Evolutionary conservation across 2,797 vertebrate genomes (phyloP).

Genomic region (Macroramphosus scolopax): DNA sequence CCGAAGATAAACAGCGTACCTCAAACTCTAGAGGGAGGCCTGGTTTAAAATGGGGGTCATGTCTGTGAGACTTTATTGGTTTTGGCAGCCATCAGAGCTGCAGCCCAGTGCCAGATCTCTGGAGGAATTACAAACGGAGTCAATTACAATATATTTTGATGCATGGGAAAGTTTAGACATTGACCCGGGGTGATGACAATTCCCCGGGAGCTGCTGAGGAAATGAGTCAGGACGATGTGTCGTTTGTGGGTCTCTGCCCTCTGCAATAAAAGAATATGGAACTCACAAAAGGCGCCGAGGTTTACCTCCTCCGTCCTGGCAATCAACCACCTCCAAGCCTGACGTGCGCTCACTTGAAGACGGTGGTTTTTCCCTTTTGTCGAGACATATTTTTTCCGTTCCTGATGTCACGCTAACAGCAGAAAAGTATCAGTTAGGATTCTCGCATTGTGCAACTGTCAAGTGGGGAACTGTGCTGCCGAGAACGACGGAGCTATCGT

Average conservation of each 20-base stretch:
- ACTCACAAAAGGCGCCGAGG: conserved; percentile 31
- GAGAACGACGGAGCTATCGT: conserved; percentile 23
- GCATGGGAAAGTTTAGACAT: conserved; percentile 76
- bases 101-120: conserved; percentile 67
- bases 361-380: conserved; percentile 40
- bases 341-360: conserved; percentile 39
- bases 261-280: conserved; percentile 50
- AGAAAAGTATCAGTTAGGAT: too few species aligned
- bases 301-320: conserved; percentile 43
- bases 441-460: not conserved
- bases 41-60: conserved; percentile 68
- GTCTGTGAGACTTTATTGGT: conserved; percentile 74
- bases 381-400: conserved; percentile 22
- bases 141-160: conserved; percentile 79
- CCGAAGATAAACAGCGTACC: conserved; percentile 28
- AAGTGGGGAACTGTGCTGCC: conserved; percentile 2
- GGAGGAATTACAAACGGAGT: conserved; percentile 78
- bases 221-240: conserved; percentile 61
- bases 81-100: conserved; percentile 71
- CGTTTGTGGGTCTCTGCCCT: conserved; percentile 48
- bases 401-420: conserved; percentile 16
- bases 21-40: conserved; percentile 38
- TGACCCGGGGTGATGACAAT: conserved; percentile 76
- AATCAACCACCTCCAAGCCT: conserved; percentile 41
- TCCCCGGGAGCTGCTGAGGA: conserved; percentile 54